Evolutionary conservation across 2,888 invertebrate species (phyloP).

Genomic region (Abrostola tripartita): DNA sequence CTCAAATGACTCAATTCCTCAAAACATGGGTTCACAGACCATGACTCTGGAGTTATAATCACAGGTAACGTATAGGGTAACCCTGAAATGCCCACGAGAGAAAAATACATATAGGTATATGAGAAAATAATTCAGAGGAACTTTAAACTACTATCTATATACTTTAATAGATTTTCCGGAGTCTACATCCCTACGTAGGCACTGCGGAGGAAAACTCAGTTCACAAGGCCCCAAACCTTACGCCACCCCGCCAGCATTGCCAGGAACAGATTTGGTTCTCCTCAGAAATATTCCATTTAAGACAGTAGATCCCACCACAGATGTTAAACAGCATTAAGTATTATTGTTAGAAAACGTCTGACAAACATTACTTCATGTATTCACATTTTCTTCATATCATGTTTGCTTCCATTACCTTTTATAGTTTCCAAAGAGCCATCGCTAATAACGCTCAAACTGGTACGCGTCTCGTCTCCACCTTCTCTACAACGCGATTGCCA

Average conservation of each 20-base stretch:
- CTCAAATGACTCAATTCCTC: constrained; percentile 68
- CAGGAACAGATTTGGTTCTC: too few relatives aligned
- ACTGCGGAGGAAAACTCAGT: too few relatives aligned
- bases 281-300: too few relatives aligned
- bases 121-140: too few relatives aligned
- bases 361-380: not conserved
- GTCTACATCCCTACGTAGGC: too few relatives aligned
- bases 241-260: too few relatives aligned
- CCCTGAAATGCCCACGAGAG: constrained; percentile 65
- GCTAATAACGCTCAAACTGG: constrained; percentile 77
- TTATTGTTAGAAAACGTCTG: not conserved
- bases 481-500: constrained; percentile 67
- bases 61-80: constrained; percentile 76
- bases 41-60: constrained; percentile 63
- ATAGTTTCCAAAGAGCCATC: constrained; percentile 78
- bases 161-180: too few relatives aligned
- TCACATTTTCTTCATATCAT: too few relatives aligned
- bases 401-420: constrained; percentile 67
- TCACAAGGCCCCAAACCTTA: too few relatives aligned
- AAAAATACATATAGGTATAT: too few relatives aligned
- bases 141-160: too few relatives aligned
- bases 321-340: not conserved
- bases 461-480: constrained; percentile 54
- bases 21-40: constrained; percentile 64
- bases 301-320: too few relatives aligned